phyloP scores from a whole-genome alignment of 2,797 vertebrate genomes.

The Masticophis lateralis region DNA sequence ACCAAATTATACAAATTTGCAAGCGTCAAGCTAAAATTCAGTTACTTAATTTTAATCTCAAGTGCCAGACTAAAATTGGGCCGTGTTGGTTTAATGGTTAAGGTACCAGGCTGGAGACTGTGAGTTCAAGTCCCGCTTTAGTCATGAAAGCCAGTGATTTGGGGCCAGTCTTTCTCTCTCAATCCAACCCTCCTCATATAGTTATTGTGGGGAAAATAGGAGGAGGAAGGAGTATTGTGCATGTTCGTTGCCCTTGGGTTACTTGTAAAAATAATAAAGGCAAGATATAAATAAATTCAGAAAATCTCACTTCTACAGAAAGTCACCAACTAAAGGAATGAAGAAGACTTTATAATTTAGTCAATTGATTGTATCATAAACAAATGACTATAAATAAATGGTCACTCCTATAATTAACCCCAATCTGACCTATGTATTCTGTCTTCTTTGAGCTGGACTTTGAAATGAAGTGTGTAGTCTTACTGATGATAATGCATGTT shows the following conservation, averaged over 20 bases:
- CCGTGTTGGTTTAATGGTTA: not conserved
- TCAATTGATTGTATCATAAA: no score
- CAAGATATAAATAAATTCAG: no score
- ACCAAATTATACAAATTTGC: not conserved
- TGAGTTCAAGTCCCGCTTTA: not conserved
- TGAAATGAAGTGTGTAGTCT: no score
- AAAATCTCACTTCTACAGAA: not conserved
- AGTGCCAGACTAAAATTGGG: not conserved
- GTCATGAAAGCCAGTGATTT: not conserved
- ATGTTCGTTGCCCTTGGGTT: not conserved
- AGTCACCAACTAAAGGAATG: not conserved
- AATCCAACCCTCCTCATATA: not conserved
- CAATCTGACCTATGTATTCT: no score
- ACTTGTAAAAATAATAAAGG: no score
- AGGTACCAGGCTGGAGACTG: not conserved
- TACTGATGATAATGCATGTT: no score
- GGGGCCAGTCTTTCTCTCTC: not conserved
- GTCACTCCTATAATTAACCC: no score
- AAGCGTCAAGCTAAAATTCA: not conserved
- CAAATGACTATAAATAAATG: no score
- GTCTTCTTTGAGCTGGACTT: no score
- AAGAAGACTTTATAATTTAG: no score
- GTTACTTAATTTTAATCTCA: not conserved
- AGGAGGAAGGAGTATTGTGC: not conserved
- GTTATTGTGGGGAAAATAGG: not conserved